A percentile compares a stretch with the other conserved stretches of the same genome.
phyloP scores from a whole-genome alignment of 2,797 vertebrate species.

The Enteromius fasciolatus region DNA sequence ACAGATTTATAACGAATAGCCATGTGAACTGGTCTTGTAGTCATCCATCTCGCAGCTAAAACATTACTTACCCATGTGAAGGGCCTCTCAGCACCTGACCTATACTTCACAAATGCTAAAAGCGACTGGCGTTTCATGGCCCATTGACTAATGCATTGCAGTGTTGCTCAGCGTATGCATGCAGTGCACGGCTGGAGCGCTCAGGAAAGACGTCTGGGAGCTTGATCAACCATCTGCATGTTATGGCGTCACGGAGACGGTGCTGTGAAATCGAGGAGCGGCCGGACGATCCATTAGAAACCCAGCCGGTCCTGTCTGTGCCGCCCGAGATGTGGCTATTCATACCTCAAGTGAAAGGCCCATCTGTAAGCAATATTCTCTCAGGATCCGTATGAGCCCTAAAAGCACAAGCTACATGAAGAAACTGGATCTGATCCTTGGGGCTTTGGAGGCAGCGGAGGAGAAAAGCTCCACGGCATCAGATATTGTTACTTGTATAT shows the following conservation, averaged over 20 bases:
- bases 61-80: conserved; percentile 4
- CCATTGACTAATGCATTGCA: conserved; percentile 14
- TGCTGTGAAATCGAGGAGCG: conserved; percentile 31
- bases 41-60: neutral
- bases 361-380: conserved; percentile 51
- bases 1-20: conserved; percentile 17
- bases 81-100: conserved; percentile 30
- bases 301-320: conserved; percentile 2
- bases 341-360: conserved; percentile 34
- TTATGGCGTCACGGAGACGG: conserved; percentile 6
- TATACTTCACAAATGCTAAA: conserved; percentile 31
- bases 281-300: conserved; percentile 36
- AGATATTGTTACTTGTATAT: conserved; percentile 12
- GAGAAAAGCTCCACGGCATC: conserved; percentile 8
- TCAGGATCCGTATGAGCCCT: conserved; percentile 28
- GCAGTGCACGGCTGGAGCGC: neutral
- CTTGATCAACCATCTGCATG: conserved; percentile 30
- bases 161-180: conserved; percentile 6
- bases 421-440: conserved; percentile 47
- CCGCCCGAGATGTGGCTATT: conserved; percentile 17
- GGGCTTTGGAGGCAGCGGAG: conserved; percentile 19
- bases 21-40: neutral
- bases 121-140: conserved; percentile 18
- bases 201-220: conserved; percentile 7
- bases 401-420: conserved; percentile 40